phyloP scores from a whole-genome alignment of 30 jellyfish, hydroid and myxozoan genomes.

The Turritopsis dohrnii region DNA sequence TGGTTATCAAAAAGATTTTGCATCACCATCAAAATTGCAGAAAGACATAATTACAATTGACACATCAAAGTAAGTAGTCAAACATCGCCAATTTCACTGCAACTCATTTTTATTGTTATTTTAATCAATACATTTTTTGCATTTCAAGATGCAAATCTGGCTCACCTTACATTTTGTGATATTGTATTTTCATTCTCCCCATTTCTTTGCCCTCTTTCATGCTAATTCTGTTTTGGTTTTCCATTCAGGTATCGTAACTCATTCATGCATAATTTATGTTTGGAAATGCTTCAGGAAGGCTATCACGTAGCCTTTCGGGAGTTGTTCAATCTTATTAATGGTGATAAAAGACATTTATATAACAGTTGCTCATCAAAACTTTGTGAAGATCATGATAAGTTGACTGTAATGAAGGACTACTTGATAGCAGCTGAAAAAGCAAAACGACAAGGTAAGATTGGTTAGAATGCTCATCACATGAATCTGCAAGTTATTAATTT shows the following conservation, averaged over 20 bases:
- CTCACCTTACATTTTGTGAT: no score
- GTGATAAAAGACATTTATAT: constrained; percentile 19
- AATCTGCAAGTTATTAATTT: background rate
- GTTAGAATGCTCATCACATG: background rate
- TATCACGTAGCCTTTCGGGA: constrained; percentile 85
- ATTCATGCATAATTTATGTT: constrained; percentile 59
- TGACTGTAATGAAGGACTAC: constrained; percentile 35
- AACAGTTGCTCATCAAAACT: constrained; percentile 21
- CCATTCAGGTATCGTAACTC: constrained; percentile 57
- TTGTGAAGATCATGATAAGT: constrained; percentile 35
- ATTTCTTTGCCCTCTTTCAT: background rate
- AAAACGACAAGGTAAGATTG: constrained; percentile 56
- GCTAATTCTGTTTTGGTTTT: background rate
- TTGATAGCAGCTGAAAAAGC: constrained; percentile 57
- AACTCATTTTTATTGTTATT: background rate
- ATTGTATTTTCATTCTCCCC: background rate
- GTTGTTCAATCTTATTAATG: constrained; percentile 51
- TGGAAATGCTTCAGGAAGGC: constrained; percentile 80
- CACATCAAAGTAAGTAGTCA: constrained; percentile 5
- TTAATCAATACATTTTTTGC: background rate
- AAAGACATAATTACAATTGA: background rate
- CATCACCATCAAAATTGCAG: background rate
- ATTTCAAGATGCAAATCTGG: background rate
- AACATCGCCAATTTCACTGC: background rate
- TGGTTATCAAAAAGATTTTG: background rate